phyloP scores from a whole-genome alignment of 1,140 invertebrate genomes.

The Fopius arisanus region DNA sequence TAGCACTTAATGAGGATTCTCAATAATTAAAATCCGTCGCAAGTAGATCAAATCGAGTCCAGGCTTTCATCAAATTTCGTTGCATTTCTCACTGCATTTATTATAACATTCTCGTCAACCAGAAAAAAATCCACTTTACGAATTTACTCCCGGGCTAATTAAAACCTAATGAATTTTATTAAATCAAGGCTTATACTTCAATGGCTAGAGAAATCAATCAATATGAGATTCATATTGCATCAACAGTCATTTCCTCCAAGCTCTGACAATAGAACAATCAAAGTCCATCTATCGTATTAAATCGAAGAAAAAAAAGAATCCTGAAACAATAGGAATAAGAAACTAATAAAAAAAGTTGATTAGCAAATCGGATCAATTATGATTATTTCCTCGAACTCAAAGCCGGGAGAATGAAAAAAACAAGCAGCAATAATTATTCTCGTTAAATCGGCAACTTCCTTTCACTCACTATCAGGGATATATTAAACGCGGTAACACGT shows the following conservation, averaged over 20 bases:
- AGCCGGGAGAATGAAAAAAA: neutral
- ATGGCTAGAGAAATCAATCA: neutral
- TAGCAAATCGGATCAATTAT: slow-evolving; percentile 6
- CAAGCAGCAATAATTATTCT: neutral
- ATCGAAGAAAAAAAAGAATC: neutral
- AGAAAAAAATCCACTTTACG: too few relatives aligned
- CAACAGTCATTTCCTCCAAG: neutral
- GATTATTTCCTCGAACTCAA: neutral
- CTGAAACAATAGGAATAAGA: neutral
- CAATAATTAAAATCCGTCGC: too few relatives aligned
- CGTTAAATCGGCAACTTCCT: neutral
- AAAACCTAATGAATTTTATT: too few relatives aligned
- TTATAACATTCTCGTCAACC: too few relatives aligned
- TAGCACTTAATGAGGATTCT: too few relatives aligned
- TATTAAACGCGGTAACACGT: neutral
- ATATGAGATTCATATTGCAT: neutral
- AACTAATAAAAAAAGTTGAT: neutral
- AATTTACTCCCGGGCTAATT: too few relatives aligned
- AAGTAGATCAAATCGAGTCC: too few relatives aligned
- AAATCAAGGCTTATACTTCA: neutral
- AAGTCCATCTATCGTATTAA: neutral
- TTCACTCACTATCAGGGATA: neutral
- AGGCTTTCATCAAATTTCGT: too few relatives aligned
- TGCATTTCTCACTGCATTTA: too few relatives aligned
- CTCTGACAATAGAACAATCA: slow-evolving; percentile 4